These are phyloP conservation scores for Salticus scenicus DNA, from an alignment of 2,888 invertebrate genomes.

Conservation along the genomic window DNA sequence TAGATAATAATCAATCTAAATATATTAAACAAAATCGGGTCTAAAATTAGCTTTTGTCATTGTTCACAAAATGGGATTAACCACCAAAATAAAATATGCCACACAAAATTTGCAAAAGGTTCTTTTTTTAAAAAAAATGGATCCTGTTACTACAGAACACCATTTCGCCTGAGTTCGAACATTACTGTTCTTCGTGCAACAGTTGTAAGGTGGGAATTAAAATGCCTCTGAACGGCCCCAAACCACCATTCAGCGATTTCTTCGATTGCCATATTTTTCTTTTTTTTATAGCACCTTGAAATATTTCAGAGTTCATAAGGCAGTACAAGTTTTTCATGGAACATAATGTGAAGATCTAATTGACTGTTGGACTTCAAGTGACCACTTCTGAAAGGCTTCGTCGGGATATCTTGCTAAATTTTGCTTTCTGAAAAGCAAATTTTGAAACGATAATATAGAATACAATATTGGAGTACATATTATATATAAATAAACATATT, in stretches of 20 bases:
- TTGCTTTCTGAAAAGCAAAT: constrained; percentile 46
- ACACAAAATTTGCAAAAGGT: neutral
- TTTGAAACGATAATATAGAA: neutral
- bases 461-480: too few relatives aligned
- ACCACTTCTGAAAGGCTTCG: neutral
- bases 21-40: too few relatives aligned
- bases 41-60: too few relatives aligned
- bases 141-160: neutral
- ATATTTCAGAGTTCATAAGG: constrained; percentile 50
- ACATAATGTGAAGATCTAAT: too few relatives aligned
- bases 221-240: neutral
- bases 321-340: constrained; percentile 1
- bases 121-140: neutral
- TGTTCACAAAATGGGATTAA: too few relatives aligned
- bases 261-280: constrained; percentile 3
- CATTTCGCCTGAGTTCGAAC: neutral
- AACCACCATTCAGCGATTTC: neutral
- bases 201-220: neutral
- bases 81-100: too few relatives aligned
- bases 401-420: constrained; percentile 25
- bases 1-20: too few relatives aligned
- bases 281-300: constrained; percentile 16
- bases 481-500: too few relatives aligned
- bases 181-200: neutral
- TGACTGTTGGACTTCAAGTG: neutral